These are phyloP conservation scores for Bradypodion pumilum DNA, from an alignment of 2,797 vertebrate genomes.

Conservation along the genomic window DNA sequence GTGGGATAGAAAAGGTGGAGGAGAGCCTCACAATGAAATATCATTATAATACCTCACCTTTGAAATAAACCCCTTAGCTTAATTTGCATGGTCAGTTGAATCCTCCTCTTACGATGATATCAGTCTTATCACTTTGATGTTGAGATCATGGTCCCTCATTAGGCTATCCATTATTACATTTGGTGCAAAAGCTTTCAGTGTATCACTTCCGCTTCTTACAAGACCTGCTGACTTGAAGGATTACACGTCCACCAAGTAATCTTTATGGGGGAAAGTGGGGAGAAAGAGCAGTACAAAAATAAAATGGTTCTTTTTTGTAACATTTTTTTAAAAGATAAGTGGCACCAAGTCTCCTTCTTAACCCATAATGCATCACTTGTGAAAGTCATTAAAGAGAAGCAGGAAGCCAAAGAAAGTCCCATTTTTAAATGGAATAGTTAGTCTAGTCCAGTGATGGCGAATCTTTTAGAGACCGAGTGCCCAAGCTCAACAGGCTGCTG, in stretches of 20 bases:
- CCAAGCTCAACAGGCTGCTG: no score
- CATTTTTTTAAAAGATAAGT: neutral
- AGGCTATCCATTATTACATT: neutral
- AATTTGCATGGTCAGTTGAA: constrained; percentile 30
- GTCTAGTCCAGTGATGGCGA: no score
- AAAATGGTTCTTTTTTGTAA: constrained; percentile 27
- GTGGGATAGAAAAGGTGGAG: no score
- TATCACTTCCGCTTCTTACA: constrained; percentile 17
- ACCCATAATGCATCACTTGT: neutral
- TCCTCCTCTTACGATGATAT: constrained; percentile 22
- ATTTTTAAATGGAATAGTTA: constrained; percentile 1
- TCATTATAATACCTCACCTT: neutral
- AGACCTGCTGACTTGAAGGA: constrained; percentile 32
- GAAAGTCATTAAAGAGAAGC: neutral
- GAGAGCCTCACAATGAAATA: neutral
- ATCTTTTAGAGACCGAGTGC: no score
- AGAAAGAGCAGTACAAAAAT: constrained; percentile 32
- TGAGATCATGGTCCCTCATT: neutral
- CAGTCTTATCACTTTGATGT: constrained; percentile 8
- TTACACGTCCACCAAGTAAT: constrained; percentile 27
- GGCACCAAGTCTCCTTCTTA: neutral
- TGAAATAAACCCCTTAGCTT: neutral
- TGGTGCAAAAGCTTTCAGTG: neutral
- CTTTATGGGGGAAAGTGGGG: constrained; percentile 22
- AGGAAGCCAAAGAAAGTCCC: neutral